Evolutionary conservation across 2,797 vertebrate genomes (phyloP).

Genomic region (Percopsis omiscomaycus): DNA sequence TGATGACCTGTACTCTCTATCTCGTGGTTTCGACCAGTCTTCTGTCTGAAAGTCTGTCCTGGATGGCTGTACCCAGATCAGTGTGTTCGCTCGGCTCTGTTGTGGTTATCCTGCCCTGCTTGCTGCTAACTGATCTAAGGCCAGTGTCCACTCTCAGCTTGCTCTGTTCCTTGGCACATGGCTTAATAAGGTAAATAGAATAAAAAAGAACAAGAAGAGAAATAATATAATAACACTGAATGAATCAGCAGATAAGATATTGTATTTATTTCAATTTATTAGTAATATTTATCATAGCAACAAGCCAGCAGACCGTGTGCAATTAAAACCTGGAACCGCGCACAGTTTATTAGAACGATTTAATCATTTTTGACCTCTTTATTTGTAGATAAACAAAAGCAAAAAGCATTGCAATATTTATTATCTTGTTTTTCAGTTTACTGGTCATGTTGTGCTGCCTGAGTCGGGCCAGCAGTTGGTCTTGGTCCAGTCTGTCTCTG

Average conservation of each 20-base stretch:
- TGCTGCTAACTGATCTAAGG: slow-evolving; percentile 80
- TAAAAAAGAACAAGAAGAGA: neutral
- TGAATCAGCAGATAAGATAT: neutral
- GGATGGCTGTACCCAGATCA: slow-evolving; percentile 63
- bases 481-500: slow-evolving; percentile 72
- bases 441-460: slow-evolving; percentile 79
- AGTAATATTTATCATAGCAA: too few relatives aligned
- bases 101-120: slow-evolving; percentile 76
- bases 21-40: slow-evolving; percentile 80
- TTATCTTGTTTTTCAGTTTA: slow-evolving; percentile 40
- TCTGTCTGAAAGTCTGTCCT: slow-evolving; percentile 74
- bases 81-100: slow-evolving; percentile 75
- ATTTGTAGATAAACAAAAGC: too few relatives aligned
- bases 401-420: neutral
- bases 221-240: too few relatives aligned
- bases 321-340: too few relatives aligned
- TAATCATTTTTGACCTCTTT: too few relatives aligned
- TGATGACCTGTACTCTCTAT: slow-evolving; percentile 82
- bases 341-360: too few relatives aligned
- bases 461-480: slow-evolving; percentile 74
- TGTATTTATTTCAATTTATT: too few relatives aligned
- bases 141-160: slow-evolving; percentile 79
- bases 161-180: slow-evolving; percentile 84
- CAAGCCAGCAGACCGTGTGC: too few relatives aligned
- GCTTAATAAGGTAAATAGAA: slow-evolving; percentile 72